Percentiles rank a stretch among this genome's conserved stretches.
These are phyloP conservation scores for Eidolon helvum DNA, from an alignment of 2,113 vertebrate species.

Conservation along the genomic window DNA sequence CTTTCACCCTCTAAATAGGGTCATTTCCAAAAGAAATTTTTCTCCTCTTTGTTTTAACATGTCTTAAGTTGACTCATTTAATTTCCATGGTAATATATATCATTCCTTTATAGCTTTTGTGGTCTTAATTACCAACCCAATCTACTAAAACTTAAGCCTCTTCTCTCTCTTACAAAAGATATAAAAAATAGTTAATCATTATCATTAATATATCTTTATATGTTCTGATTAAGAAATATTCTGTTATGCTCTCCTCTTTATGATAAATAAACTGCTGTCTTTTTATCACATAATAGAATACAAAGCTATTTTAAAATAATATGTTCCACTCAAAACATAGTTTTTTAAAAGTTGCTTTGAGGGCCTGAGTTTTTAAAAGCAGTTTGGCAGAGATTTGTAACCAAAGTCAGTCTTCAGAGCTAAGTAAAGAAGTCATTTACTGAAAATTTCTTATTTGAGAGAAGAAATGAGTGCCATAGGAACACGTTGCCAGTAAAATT, in stretches of 20 bases:
- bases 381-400: background rate
- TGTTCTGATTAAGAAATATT: background rate
- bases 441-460: constrained; percentile 33
- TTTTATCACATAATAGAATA: background rate
- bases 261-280: background rate
- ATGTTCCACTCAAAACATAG: background rate
- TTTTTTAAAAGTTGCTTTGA: constrained; percentile 12
- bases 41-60: constrained; percentile 11
- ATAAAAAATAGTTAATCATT: background rate
- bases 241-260: background rate
- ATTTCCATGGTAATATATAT: background rate
- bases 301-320: constrained; percentile 25
- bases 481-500: background rate
- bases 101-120: background rate
- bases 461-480: background rate
- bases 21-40: background rate
- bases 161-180: background rate
- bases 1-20: background rate
- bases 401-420: background rate
- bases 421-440: constrained; percentile 18
- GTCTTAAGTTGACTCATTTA: background rate
- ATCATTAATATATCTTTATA: background rate
- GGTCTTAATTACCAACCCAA: background rate
- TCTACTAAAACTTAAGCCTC: background rate
- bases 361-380: background rate